A percentile compares a stretch with the other conserved stretches of the same genome.
Evolutionary conservation across 2,888 invertebrate genomes (phyloP).

Genomic region (Mythimna vitellina): DNA sequence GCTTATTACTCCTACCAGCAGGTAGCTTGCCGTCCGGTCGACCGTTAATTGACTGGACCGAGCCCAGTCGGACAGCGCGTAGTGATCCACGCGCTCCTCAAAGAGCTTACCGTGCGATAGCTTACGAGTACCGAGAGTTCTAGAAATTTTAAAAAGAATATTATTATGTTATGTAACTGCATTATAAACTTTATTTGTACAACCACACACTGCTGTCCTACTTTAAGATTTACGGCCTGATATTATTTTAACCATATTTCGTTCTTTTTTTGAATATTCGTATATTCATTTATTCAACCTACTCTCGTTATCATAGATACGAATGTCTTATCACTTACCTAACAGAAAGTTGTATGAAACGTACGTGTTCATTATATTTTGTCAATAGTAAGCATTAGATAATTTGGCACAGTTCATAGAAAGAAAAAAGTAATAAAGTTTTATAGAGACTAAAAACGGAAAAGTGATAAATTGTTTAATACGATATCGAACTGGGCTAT

Average conservation of each 20-base stretch:
- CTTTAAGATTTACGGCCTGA: constrained; percentile 21
- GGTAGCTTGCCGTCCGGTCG: too few species aligned
- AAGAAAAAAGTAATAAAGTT: constrained; percentile 32
- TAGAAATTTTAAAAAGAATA: background rate
- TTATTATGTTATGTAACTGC: background rate
- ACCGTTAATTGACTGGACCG: too few species aligned
- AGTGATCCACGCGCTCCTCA: too few species aligned
- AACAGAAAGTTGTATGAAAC: constrained; percentile 64
- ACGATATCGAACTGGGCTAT: constrained; percentile 44
- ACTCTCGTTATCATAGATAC: constrained; percentile 51
- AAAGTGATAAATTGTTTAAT: constrained; percentile 38
- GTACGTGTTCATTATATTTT: constrained; percentile 43
- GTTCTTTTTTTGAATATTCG: constrained; percentile 8
- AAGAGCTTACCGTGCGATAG: too few species aligned
- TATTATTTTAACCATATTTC: constrained; percentile 35
- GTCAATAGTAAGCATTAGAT: constrained; percentile 64
- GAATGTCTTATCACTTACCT: constrained; percentile 62
- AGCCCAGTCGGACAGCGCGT: too few species aligned
- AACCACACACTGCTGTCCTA: constrained; percentile 16
- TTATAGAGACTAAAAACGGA: constrained; percentile 33
- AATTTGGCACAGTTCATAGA: constrained; percentile 53
- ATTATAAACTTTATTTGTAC: constrained; percentile 8
- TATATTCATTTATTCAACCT: constrained; percentile 55
- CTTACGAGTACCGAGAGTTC: background rate
- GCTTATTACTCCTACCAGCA: too few species aligned